Base-by-base conservation (phyloP, 1,140 invertebrate genomes). In the Trachymyrmex cornetzi region DNA sequence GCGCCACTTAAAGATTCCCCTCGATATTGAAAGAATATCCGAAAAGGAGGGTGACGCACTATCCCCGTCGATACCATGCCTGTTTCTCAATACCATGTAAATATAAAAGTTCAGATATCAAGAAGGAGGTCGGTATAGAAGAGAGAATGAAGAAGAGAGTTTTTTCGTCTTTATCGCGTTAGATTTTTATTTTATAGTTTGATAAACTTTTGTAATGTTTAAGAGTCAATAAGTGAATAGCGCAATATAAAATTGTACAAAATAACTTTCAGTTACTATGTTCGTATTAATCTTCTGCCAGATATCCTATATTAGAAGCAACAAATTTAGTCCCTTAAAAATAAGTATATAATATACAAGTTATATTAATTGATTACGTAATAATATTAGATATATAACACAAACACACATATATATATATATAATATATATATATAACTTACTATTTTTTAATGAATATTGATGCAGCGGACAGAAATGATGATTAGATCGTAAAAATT, bases 11-110 rank as follows among this genome's bases (percentile, higher is more conserved):
- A 95, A 95, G 94, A 95, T 95, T 95, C 95, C 94, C 94, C 94
- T 95, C 95, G 94, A 95, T 95, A 95, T 95, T 94, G 95, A 95
- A 95, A 95, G 94, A 95, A 95, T 95, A 95, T 95, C 93, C 93
- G 93, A 94, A 94, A 93, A 90, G 86, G 87, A 93, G 91, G 92
- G 91, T 87, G 89, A 90, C 74, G 57, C 64, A 30, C 24, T 79
- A 63, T 85, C 59, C 55, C 66, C 63, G 67, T 6, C 82, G 57
- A 77, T 69, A 27, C 84, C 66, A 85, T 77, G 75, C 61, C 77
- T 90, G 89, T 93, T 93, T 87, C 87, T 88, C 92, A 77, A 91
- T 92, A 92, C 80, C 94, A 93, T 92, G 94, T 94, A 93, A 94
- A 94, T 94, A 94, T 94, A 93, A 95, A 93, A 92, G 86, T 91